A percentile compares a stretch with the other conserved stretches of the same genome.
phyloP scores from a whole-genome alignment of 2,888 invertebrate genomes.

The Pristionchus japonicus region DNA sequence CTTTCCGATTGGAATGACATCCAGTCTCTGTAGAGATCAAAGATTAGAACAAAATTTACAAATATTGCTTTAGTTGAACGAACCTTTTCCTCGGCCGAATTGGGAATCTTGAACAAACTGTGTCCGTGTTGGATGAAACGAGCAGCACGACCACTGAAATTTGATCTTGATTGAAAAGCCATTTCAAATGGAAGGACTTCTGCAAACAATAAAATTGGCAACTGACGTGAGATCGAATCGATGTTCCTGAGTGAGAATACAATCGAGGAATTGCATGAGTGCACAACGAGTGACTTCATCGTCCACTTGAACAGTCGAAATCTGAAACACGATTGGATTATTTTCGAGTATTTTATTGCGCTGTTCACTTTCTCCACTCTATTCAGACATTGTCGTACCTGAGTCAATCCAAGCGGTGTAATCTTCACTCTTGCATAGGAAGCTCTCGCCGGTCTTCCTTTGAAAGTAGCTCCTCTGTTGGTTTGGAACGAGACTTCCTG shows the following conservation, averaged over 20 bases:
- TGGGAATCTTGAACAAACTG: conserved; percentile 6
- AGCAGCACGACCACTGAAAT: conserved; percentile 8
- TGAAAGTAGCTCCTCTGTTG: not conserved
- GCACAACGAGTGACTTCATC: not conserved
- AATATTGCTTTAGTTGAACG: no score
- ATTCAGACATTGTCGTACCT: not conserved
- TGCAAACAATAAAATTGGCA: not conserved
- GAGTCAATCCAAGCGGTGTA: not conserved
- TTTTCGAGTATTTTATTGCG: no score
- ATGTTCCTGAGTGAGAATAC: conserved; percentile 15
- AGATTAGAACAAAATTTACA: no score
- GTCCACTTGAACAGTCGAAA: not conserved
- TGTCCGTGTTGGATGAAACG: conserved; percentile 26
- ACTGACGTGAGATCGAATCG: conserved; percentile 28
- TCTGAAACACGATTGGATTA: not conserved
- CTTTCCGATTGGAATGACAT: not conserved
- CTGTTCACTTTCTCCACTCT: no score
- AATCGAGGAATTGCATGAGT: conserved; percentile 14
- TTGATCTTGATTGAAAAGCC: no score
- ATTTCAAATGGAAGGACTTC: not conserved
- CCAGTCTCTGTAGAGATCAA: conserved; percentile 9
- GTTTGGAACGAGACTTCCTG: not conserved
- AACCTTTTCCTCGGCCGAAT: not conserved
- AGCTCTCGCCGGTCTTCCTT: not conserved
- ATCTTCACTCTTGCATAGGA: not conserved